Conservation (phyloP, 2,888 invertebrate species). For the Platycnemis pennipes region DNA sequence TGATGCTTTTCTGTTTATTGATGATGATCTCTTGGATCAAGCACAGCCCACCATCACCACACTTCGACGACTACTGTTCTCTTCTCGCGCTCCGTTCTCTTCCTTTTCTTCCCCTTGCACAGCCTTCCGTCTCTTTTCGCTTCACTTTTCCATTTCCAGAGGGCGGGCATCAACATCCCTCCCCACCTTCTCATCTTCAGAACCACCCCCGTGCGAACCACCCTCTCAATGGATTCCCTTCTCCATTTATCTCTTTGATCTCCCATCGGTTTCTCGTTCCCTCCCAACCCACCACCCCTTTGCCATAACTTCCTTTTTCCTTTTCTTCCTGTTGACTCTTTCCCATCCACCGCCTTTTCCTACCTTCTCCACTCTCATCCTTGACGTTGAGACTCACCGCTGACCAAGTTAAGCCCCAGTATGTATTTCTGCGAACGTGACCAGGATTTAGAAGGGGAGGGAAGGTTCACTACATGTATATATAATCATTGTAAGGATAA, state of each 20-base stretch:
- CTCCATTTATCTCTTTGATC: constrained; percentile 25
- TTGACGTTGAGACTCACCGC: neutral
- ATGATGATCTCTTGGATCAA: no score
- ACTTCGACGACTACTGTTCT: no score
- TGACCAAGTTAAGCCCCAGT: constrained; percentile 45
- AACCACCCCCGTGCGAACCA: no score
- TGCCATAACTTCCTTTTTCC: neutral
- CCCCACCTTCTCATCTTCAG: neutral
- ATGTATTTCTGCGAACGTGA: constrained; percentile 33
- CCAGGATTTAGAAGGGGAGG: neutral
- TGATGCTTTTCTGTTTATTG: no score
- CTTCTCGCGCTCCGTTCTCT: neutral
- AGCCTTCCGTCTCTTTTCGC: neutral
- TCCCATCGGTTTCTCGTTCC: neutral
- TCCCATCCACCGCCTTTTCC: neutral
- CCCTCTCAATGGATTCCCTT: no score
- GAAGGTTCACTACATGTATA: no score
- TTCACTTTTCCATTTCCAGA: neutral
- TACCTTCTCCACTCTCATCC: neutral
- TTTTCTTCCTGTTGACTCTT: neutral
- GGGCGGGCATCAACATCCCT: no score
- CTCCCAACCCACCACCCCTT: neutral
- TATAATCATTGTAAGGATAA: no score
- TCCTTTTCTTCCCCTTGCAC: neutral
- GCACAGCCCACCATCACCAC: no score